Percentiles rank a stretch among this genome's conserved stretches.
These are phyloP conservation scores for Campylomormyrus numenius DNA, from an alignment of 2,113 vertebrate genomes.

Conservation along the genomic window DNA sequence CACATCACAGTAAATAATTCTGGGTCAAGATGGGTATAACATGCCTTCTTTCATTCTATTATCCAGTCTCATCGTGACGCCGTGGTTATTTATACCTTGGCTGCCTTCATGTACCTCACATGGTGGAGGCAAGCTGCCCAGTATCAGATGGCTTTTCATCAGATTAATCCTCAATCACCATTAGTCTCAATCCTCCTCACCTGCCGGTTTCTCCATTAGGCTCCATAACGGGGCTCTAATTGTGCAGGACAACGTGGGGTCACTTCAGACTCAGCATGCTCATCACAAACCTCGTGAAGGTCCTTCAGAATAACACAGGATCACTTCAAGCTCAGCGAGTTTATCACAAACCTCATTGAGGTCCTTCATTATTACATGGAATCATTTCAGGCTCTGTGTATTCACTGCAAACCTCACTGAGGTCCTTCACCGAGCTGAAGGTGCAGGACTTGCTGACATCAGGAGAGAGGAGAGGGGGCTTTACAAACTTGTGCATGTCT, in stretches of 20 bases:
- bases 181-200: constrained; percentile 62
- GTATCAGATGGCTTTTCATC: constrained; percentile 62
- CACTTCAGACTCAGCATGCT: constrained; percentile 60
- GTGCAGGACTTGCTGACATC: constrained; percentile 19
- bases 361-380: constrained; percentile 54
- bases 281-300: constrained; percentile 51
- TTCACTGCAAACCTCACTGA: constrained; percentile 55
- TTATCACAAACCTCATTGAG: constrained; percentile 51
- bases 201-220: constrained; percentile 61
- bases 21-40: background rate
- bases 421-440: constrained; percentile 33
- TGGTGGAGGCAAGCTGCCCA: constrained; percentile 54
- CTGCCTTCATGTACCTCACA: constrained; percentile 40
- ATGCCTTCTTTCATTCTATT: constrained; percentile 6
- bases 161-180: constrained; percentile 65
- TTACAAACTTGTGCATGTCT: constrained; percentile 11
- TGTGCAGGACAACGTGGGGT: constrained; percentile 64
- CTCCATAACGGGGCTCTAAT: constrained; percentile 64
- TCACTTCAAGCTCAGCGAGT: constrained; percentile 60
- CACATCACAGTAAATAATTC: background rate
- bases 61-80: background rate
- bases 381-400: constrained; percentile 61
- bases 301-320: constrained; percentile 57
- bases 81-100: constrained; percentile 33
- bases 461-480: background rate